Evolutionary conservation across 92 coral and sea anemone species (phyloP).

Genomic region (Palythoa caribaeorum): DNA sequence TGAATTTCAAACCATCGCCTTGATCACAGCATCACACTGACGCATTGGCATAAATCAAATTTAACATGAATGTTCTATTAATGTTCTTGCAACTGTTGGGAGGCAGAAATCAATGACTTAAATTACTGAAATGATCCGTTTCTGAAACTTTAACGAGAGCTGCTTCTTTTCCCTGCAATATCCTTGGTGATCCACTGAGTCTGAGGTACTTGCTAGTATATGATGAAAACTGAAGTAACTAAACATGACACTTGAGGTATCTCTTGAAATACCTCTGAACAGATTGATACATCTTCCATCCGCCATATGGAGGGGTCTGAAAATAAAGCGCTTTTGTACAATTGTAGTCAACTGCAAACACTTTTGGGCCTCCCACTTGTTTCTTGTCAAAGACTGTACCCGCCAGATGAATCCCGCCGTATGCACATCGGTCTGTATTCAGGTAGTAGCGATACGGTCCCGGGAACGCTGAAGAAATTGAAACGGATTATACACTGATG

Average conservation of each 20-base stretch:
- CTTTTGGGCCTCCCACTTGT: conserved; percentile 76
- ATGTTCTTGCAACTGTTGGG: too few species aligned
- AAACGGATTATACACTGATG: not conserved
- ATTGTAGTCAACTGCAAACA: conserved; percentile 73
- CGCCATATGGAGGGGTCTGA: conserved; percentile 45
- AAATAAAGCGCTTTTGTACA: conserved; percentile 71
- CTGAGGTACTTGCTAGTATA: not conserved
- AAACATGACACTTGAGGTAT: not conserved
- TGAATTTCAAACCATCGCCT: too few species aligned
- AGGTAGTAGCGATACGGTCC: conserved; percentile 78
- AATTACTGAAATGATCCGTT: too few species aligned
- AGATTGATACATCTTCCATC: conserved; percentile 70
- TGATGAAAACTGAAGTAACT: not conserved
- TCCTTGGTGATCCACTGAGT: not conserved
- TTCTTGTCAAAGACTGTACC: conserved; percentile 48
- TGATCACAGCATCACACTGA: too few species aligned
- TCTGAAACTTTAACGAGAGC: too few species aligned
- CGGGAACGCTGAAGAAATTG: conserved; percentile 43
- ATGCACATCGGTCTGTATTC: conserved; percentile 80
- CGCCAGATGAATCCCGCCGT: conserved; percentile 60
- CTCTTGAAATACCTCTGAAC: conserved; percentile 16
- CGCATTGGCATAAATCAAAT: too few species aligned
- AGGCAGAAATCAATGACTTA: too few species aligned
- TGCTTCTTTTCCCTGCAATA: too few species aligned
- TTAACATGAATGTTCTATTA: too few species aligned